Percentiles rank a stretch among this genome's conserved stretches.
Conservation (phyloP, 2,797 vertebrate species). For the Neosalanx taihuensis region DNA sequence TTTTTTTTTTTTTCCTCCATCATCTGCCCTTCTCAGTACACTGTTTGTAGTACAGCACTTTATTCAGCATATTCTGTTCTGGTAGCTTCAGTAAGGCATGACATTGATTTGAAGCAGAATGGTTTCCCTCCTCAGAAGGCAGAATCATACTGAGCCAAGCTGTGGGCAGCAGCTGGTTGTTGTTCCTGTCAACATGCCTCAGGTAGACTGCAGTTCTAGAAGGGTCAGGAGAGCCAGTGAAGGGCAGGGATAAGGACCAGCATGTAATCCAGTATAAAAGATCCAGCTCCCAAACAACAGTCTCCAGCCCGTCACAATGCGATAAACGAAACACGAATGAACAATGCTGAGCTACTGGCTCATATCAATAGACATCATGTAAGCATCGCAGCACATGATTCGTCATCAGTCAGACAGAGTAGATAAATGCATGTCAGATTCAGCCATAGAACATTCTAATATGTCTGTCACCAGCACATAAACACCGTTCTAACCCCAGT, state of each 20-base stretch:
- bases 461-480: conserved; percentile 29
- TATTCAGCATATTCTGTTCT: conserved; percentile 30
- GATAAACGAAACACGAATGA: conserved; percentile 53
- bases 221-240: conserved; percentile 52
- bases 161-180: conserved; percentile 60
- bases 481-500: conserved; percentile 31
- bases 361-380: conserved; percentile 44
- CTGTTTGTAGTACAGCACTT: neutral
- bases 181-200: conserved; percentile 41
- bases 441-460: conserved; percentile 9
- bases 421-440: conserved; percentile 16
- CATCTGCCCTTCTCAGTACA: conserved; percentile 34
- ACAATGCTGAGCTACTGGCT: conserved; percentile 33
- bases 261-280: conserved; percentile 64
- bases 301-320: conserved; percentile 51
- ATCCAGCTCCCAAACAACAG: conserved; percentile 52
- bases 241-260: conserved; percentile 46
- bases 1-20: conserved; percentile 36
- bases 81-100: conserved; percentile 40
- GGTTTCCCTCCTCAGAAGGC: conserved; percentile 5
- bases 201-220: conserved; percentile 43
- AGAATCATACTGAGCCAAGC: neutral
- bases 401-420: conserved; percentile 41
- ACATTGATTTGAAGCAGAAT: conserved; percentile 52
- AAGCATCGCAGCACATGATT: conserved; percentile 36